A percentile compares a stretch with the other conserved stretches of the same genome.
These are phyloP conservation scores for Anolis sagrei DNA, from an alignment of 2,113 vertebrate genomes.

Conservation along the genomic window DNA sequence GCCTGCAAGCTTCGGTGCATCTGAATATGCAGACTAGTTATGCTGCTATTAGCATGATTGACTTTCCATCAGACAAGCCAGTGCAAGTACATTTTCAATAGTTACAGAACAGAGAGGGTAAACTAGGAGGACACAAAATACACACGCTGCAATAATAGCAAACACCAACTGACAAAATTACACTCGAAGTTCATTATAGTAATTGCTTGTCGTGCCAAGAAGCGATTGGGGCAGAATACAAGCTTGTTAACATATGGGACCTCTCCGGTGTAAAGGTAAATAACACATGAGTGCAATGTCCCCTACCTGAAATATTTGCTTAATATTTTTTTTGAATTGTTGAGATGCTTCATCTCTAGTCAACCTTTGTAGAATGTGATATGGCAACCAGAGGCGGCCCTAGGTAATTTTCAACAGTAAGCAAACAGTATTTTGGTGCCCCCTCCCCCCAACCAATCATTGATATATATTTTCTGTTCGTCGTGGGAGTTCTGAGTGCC, in stretches of 20 bases:
- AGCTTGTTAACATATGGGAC: conserved; percentile 33
- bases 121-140: conserved; percentile 40
- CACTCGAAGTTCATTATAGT: conserved; percentile 23
- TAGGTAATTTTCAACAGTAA: too few relatives aligned
- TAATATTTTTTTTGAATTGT: conserved; percentile 22
- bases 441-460: too few relatives aligned
- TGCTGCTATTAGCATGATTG: conserved; percentile 35
- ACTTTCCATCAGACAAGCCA: conserved; percentile 33
- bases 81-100: conserved; percentile 44
- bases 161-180: conserved; percentile 29
- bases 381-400: too few relatives aligned
- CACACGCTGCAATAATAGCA: conserved; percentile 36
- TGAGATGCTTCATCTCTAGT: neutral
- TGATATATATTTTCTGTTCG: too few relatives aligned
- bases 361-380: neutral
- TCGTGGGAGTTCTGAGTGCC: too few relatives aligned
- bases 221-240: conserved; percentile 2
- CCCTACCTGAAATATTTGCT: conserved; percentile 30
- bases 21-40: conserved; percentile 36
- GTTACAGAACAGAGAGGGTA: conserved; percentile 37
- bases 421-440: too few relatives aligned
- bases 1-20: conserved; percentile 28
- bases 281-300: conserved; percentile 35
- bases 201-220: conserved; percentile 10
- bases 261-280: conserved; percentile 37